A percentile compares a stretch with the other conserved stretches of the same genome.
phyloP scores from a whole-genome alignment of 2,113 vertebrate genomes.

The Grantiella picta region DNA sequence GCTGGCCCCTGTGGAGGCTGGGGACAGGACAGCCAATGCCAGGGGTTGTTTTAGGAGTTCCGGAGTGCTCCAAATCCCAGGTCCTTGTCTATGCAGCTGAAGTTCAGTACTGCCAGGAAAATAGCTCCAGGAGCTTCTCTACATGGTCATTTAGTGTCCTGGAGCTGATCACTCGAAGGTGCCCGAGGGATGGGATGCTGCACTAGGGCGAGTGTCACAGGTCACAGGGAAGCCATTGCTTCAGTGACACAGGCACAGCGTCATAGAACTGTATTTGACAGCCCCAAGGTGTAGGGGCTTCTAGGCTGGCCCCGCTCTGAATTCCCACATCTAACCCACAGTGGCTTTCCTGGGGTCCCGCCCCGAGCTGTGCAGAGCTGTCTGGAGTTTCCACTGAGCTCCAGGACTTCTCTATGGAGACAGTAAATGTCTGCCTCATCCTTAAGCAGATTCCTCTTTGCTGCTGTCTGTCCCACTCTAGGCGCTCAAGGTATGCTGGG shows the following conservation, averaged over 20 bases:
- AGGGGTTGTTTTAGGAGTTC: not conserved
- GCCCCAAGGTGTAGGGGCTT: not conserved
- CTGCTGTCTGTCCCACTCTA: not conserved
- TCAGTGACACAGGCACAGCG: not conserved
- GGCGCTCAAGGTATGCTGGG: not conserved
- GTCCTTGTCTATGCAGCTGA: not conserved
- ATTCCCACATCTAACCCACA: fast-evolving
- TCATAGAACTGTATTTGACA: fast-evolving
- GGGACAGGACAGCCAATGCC: not conserved
- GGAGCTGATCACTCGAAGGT: not conserved
- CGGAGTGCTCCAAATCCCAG: not conserved
- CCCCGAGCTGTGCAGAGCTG: not conserved
- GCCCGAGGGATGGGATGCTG: fast-evolving
- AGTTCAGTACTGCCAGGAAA: not conserved
- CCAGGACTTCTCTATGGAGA: not conserved
- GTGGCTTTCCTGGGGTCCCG: not conserved
- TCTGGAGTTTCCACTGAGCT: not conserved
- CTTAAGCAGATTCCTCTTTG: not conserved
- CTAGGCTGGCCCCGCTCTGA: not conserved
- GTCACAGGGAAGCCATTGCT: not conserved
- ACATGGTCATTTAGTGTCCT: fast-evolving
- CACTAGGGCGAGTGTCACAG: not conserved
- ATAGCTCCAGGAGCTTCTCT: fast-evolving
- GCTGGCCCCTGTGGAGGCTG: fast-evolving
- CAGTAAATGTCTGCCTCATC: not conserved